phyloP scores from a whole-genome alignment of 1,140 invertebrate genomes.

The Cecropterus lyciades region DNA sequence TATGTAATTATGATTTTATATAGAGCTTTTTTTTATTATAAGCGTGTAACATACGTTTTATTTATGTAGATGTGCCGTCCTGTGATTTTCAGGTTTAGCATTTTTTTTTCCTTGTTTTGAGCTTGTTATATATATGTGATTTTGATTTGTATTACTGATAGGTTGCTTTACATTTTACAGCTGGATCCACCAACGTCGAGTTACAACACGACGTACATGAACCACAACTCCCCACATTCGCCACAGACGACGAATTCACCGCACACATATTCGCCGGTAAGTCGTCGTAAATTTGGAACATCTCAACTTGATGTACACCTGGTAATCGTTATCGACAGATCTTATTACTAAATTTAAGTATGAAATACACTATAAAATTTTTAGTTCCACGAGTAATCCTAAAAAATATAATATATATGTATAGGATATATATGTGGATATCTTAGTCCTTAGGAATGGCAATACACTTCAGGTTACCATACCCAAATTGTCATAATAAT shows the following conservation, averaged over 20 bases:
- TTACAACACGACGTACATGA: constrained; percentile 74
- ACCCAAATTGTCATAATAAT: too few relatives aligned
- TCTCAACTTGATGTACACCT: too few relatives aligned
- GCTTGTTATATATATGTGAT: constrained; percentile 19
- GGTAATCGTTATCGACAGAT: too few relatives aligned
- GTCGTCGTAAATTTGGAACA: constrained; percentile 2
- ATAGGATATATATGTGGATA: too few relatives aligned
- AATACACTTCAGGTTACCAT: too few relatives aligned
- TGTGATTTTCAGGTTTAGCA: constrained; percentile 40
- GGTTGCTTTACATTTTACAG: constrained; percentile 48
- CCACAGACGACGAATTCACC: constrained; percentile 72
- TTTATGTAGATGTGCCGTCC: constrained; percentile 42
- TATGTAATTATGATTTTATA: constrained; percentile 39
- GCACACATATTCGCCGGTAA: constrained; percentile 74
- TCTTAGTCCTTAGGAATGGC: too few relatives aligned
- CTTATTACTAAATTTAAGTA: too few relatives aligned
- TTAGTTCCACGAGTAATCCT: too few relatives aligned
- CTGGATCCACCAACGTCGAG: constrained; percentile 70
- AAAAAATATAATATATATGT: too few relatives aligned
- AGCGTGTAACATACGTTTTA: constrained; percentile 33
- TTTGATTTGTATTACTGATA: constrained; percentile 21
- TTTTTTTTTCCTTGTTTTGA: constrained; percentile 31
- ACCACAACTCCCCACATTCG: constrained; percentile 75
- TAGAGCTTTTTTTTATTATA: constrained; percentile 37
- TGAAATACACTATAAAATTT: too few relatives aligned